These are phyloP conservation scores for Leptinotarsa juncta DNA, from an alignment of 2,888 invertebrate species.

Conservation along the genomic window DNA sequence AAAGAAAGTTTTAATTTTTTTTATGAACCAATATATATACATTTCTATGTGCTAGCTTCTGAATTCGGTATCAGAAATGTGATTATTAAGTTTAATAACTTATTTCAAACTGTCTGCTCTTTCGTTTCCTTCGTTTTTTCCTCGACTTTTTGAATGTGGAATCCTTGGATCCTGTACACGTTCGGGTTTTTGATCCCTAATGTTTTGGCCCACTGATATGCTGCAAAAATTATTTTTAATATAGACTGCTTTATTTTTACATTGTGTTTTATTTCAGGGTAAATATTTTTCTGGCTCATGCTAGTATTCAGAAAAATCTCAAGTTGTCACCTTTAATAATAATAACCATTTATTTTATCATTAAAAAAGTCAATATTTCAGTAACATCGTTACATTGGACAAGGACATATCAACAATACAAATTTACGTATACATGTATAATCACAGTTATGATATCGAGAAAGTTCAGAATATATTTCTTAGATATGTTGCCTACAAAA, in stretches of 20 bases:
- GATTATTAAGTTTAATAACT: neutral
- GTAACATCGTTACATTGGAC: too few species aligned
- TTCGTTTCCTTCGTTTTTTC: slow-evolving; percentile 16
- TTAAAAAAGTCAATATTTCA: too few species aligned
- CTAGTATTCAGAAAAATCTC: too few species aligned
- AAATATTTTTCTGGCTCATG: too few species aligned
- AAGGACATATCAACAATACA: too few species aligned
- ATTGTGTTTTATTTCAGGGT: slow-evolving; percentile 35
- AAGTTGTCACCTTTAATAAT: too few species aligned
- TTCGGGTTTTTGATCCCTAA: slow-evolving; percentile 71
- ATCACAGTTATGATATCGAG: too few species aligned
- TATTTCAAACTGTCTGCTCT: neutral
- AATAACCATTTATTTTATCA: too few species aligned
- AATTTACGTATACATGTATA: too few species aligned
- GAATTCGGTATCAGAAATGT: neutral
- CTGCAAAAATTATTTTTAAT: slow-evolving; percentile 63
- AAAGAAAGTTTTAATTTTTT: neutral
- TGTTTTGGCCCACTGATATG: slow-evolving; percentile 69
- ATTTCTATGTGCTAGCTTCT: neutral
- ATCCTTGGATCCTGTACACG: slow-evolving; percentile 70
- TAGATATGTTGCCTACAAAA: too few species aligned
- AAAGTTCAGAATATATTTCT: too few species aligned
- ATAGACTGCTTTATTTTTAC: slow-evolving; percentile 47
- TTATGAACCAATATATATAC: neutral
- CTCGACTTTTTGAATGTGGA: slow-evolving; percentile 57